Conservation (phyloP, 2,113 vertebrate species). For the Toxotes chatareus region DNA sequence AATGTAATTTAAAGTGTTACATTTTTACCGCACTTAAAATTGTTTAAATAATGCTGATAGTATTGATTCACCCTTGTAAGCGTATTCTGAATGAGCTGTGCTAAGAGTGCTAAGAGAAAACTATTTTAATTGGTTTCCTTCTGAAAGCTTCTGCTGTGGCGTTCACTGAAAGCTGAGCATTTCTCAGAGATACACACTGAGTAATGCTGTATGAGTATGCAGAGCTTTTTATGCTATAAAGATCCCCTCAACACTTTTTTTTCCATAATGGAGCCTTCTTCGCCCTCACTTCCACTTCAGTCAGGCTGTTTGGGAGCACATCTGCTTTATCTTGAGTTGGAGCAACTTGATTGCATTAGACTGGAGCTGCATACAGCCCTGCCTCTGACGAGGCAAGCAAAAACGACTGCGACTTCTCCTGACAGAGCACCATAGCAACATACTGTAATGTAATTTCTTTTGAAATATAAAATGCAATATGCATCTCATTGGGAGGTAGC, state of each 20-base stretch:
- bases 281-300: conserved; percentile 49
- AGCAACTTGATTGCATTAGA: conserved; percentile 81
- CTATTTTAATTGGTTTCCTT: conserved; percentile 19
- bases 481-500: conserved; percentile 72
- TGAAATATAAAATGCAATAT: conserved; percentile 82
- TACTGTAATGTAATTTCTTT: conserved; percentile 82
- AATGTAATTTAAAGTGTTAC: neutral
- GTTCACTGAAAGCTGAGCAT: conserved; percentile 20
- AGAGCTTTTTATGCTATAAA: conserved; percentile 40
- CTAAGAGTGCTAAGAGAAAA: conserved; percentile 18
- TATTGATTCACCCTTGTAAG: neutral
- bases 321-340: conserved; percentile 79
- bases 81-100: conserved; percentile 7
- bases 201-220: conserved; percentile 6
- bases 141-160: neutral
- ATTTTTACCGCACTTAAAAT: neutral
- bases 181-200: conserved; percentile 24
- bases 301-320: conserved; percentile 61
- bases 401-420: conserved; percentile 76
- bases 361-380: conserved; percentile 66
- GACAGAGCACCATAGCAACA: conserved; percentile 73
- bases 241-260: conserved; percentile 36
- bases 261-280: conserved; percentile 54
- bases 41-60: neutral
- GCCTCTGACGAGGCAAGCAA: conserved; percentile 74